Evolutionary conservation across 2,797 vertebrate genomes (phyloP).

Genomic region (Chromis chromis): DNA sequence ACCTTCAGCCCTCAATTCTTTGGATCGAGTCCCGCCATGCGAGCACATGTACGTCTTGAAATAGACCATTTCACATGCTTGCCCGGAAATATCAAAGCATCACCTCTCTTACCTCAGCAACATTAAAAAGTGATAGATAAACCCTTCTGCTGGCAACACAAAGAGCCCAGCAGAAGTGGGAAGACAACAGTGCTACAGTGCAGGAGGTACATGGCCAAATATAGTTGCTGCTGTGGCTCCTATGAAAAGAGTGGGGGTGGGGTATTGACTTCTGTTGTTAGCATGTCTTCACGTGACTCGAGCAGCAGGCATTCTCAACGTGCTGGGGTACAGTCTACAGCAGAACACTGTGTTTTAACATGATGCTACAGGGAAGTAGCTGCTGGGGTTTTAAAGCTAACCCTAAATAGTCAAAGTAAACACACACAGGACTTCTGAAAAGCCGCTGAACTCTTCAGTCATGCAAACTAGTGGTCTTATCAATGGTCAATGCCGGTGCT

Average conservation of each 20-base stretch:
- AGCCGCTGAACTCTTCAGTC: background rate
- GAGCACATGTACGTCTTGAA: constrained; percentile 18
- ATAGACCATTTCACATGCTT: background rate
- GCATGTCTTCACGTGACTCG: background rate
- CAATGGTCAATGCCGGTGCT: too few relatives aligned
- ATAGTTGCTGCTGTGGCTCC: constrained; percentile 19
- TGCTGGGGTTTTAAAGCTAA: constrained; percentile 2
- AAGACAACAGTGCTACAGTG: background rate
- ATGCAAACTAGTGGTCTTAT: too few relatives aligned
- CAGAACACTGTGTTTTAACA: background rate
- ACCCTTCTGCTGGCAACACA: constrained; percentile 5
- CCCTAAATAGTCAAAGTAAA: background rate
- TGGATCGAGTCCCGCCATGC: background rate
- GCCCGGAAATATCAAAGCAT: background rate
- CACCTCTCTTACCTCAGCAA: background rate
- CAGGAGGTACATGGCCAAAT: constrained; percentile 30
- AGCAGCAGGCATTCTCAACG: background rate
- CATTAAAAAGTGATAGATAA: background rate
- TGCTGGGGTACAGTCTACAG: background rate
- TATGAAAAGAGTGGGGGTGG: constrained; percentile 4
- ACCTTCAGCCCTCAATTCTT: constrained; percentile 50
- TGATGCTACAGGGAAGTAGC: background rate
- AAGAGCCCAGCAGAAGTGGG: background rate
- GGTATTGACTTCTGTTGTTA: constrained; percentile 20
- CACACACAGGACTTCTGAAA: background rate